Evolutionary conservation across 2,888 invertebrate genomes (phyloP), one percentile per base, ranked within the genome.

Genomic region (Lypha dubia): DNA sequence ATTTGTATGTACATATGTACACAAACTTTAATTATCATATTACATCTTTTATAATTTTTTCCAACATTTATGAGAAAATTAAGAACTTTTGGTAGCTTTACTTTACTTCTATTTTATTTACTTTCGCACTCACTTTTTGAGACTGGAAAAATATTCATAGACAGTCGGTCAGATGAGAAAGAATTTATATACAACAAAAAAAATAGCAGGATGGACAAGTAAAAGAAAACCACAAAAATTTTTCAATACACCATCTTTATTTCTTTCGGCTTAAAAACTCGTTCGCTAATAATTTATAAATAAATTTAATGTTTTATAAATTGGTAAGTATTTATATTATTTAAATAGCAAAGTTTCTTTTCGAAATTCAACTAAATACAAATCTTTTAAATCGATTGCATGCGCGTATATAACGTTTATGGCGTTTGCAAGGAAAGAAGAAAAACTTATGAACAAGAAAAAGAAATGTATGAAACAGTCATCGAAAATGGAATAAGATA

Each of bases 391-490:
- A 73, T 84, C 63, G 62, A 73, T 53, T 77, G 53, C 60, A 83
- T 77, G 71, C 83, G 83, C 77, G 71, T 73, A 53, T 46, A 73
- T 60, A 73, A 49, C 56, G 15, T 74, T 65, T 73, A 81, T 81
- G 62, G 77, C 73, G 60, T 84, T 80, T 81, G 77, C 80, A 68
- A 75, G 58, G 75, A 75, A 80, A 76, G 76, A 79, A 83, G 74
- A 84, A 84, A 77, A 84, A 81, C 81, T 73, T 84, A 65, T 84
- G 84, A 84, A 76, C 51, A 83, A 75, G 56, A 79, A 68, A 49
- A 70, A 65, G 41, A 81, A 53, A 76, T 46, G 28, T 76, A 56
- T 46, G 5, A 44, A 60, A 71, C 49, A 75, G 35, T 67, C 22
- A 67, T 35, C 53, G 17, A 76, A 68, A 67, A 22, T 32, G 38